Evolutionary conservation across 2,888 invertebrate species (phyloP), one percentile per base, ranked within the genome.

Genomic region (Chironomus tentans): DNA sequence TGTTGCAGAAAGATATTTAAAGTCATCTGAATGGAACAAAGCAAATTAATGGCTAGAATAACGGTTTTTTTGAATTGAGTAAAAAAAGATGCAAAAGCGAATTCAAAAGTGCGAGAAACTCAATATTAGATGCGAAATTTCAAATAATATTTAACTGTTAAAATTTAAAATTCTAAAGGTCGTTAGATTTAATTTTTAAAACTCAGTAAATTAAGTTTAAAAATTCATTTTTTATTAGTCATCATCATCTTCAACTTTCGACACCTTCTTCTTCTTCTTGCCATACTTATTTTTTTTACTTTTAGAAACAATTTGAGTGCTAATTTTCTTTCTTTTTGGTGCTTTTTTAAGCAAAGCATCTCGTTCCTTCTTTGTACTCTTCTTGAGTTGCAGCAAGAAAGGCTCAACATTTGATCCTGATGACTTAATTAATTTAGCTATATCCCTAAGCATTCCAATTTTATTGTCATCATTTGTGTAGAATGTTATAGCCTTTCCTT

Each of bases 331-430:
- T 10, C 93, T 85, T 70, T 85, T 83, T 0, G 91, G 90, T 0
- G 91, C 91, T 77, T 85, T 86, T 76, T 83, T 87, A 78, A 86
- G 85, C 12, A 90, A 82, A 78, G 86, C 85, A 80, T 87, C 88
- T 68, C 87, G 83, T 77, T 88, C 88, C 73, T 87, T 88, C 79
- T 90, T 88, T 74, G 87, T 86, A 72, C 88, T 87, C 79, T 89
- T 91, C 79, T 90, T 91, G 82, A 94, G 84, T 76, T 87, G 86
- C 78, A 97, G 84, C 91, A 97, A 94, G 84, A 94, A 98, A 21
- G 93, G 91, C 0, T 98, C 97, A 0, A 98, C 94, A 12, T 90
- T 88, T 82, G 97, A 96, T 0, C 98, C 98, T 0, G 98, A 95
- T 80, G 93, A 92, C 80, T 90, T 89, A 85, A 98, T 90, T 61